Evolutionary conservation across 2,113 vertebrate genomes (phyloP).

Genomic region (Pangasianodon hypophthalmus): DNA sequence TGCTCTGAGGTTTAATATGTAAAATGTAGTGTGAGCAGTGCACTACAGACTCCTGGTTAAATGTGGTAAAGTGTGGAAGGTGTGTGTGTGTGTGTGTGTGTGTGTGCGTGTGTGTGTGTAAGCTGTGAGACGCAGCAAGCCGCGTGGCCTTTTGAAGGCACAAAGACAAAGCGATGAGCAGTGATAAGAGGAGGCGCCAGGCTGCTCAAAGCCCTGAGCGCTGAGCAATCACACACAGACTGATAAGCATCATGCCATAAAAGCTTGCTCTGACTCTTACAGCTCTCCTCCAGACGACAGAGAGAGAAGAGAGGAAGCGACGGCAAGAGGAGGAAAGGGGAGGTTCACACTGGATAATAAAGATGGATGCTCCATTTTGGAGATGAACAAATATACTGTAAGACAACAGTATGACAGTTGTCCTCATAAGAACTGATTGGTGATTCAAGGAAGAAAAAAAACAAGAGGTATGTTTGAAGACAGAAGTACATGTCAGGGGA

Average conservation of each 20-base stretch:
- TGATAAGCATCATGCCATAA: constrained; percentile 82
- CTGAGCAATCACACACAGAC: constrained; percentile 71
- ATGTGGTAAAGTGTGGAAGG: constrained; percentile 20
- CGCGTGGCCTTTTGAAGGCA: constrained; percentile 68
- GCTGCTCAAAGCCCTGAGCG: constrained; percentile 73
- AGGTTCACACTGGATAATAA: constrained; percentile 59
- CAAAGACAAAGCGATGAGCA: constrained; percentile 79
- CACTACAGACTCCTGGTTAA: constrained; percentile 7
- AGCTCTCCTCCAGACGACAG: constrained; percentile 58
- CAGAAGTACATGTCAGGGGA: constrained; percentile 41
- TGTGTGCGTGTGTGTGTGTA: constrained; percentile 37
- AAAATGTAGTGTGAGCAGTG: background rate
- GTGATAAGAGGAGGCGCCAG: constrained; percentile 82
- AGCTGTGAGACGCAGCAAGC: constrained; percentile 63
- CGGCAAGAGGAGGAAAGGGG: constrained; percentile 21
- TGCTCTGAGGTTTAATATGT: background rate
- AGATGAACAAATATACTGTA: constrained; percentile 9
- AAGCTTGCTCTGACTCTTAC: constrained; percentile 66
- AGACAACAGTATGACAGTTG: constrained; percentile 39
- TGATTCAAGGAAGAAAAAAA: background rate
- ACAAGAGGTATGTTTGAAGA: constrained; percentile 17
- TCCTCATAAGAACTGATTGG: constrained; percentile 37
- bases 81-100: constrained; percentile 8
- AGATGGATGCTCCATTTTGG: constrained; percentile 70
- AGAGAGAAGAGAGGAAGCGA: constrained; percentile 45